Base-by-base conservation (phyloP, 2,113 vertebrate species). In the Sorex fumeus region DNA sequence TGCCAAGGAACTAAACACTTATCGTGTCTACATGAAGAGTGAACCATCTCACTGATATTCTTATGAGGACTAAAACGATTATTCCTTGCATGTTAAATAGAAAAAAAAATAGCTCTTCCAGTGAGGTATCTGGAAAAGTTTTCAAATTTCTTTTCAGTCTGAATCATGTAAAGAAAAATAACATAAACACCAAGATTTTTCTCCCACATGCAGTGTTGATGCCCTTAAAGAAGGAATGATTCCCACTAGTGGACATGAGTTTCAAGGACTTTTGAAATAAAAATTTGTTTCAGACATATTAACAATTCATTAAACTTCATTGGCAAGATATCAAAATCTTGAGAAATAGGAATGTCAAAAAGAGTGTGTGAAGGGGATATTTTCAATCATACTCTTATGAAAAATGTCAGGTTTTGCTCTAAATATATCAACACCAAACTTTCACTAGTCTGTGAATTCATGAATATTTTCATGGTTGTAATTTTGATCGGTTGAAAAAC, bases 381-480 rank as follows among this genome's bases (percentile, higher is more conserved):
- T 84, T 94, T 45, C 16, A 88, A 85, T 1, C 23, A 66, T 18
- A 84, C 40, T 25, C 27, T 36, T 81, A 53, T 80, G 9, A 67
- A 40, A 72, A 91, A 43, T 45, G 40, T 53, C 69, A 66, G 8
- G 3, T 53, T 74, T 84, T 81, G 25, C 1, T 64, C 19, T 70
- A 47, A 85, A 47, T 72, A 66, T 57, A 80, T 92, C 13, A 57
- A 32, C 8, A 66, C 3, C 30, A 66, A 72, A 36, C 47, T 23
- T 66, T 47, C 28, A 75, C 3, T 34, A 85, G n/a, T 69, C 64
- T 66, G 6, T 78, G 32, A 64, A 75, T 72, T 89, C 13, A 82
- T 89, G 32, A 83, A 57, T 91, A 87, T 60, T 71, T 90, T 92
- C 85, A 40, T 84, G 6, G 70, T 11, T 45, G 2, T 69, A 75